These are phyloP conservation scores for Podarcis lilfordi DNA, from an alignment of 2,797 vertebrate genomes.

Conservation along the genomic window DNA sequence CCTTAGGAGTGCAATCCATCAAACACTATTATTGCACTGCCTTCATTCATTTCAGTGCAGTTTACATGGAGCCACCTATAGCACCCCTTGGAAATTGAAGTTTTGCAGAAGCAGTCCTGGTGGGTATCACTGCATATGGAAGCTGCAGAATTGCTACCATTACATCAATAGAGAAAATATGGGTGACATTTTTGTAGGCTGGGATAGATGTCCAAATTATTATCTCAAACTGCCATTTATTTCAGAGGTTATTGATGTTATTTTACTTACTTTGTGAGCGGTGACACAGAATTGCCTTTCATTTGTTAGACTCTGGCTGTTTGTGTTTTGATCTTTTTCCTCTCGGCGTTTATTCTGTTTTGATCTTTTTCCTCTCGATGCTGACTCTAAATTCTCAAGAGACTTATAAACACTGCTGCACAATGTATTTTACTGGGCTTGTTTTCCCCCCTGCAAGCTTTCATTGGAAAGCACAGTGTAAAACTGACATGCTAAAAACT, in stretches of 20 bases:
- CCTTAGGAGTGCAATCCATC: constrained; percentile 26
- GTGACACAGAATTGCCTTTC: constrained; percentile 70
- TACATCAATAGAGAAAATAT: neutral
- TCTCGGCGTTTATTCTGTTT: constrained; percentile 66
- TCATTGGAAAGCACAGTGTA: constrained; percentile 20
- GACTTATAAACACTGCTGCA: constrained; percentile 68
- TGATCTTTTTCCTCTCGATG: constrained; percentile 69
- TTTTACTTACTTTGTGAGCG: constrained; percentile 46
- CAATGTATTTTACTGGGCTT: constrained; percentile 56
- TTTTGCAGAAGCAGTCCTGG: constrained; percentile 11
- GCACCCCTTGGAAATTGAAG: neutral
- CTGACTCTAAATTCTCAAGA: constrained; percentile 66
- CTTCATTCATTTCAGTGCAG: constrained; percentile 15
- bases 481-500: neutral
- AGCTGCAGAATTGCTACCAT: constrained; percentile 14
- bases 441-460: neutral
- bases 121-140: neutral
- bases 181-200: constrained; percentile 31
- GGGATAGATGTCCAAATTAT: constrained; percentile 28
- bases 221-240: constrained; percentile 46
- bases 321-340: constrained; percentile 72
- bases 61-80: neutral
- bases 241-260: constrained; percentile 57
- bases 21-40: neutral
- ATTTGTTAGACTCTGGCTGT: constrained; percentile 66